phyloP scores from a whole-genome alignment of 2,797 vertebrate genomes.

The Phaenicophaeus curvirostris region DNA sequence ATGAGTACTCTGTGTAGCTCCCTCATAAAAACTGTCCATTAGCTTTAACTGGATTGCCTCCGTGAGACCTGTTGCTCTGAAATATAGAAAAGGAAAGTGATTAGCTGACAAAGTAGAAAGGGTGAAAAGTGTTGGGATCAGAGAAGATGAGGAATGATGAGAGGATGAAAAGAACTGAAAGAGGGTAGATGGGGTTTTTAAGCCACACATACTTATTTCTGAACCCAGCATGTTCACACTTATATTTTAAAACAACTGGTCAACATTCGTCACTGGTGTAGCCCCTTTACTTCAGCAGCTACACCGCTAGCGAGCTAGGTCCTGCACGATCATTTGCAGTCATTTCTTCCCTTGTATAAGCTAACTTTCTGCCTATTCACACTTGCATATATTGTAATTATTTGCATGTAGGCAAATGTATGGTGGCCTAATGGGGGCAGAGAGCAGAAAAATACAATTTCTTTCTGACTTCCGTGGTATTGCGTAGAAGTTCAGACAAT shows the following conservation, averaged over 20 bases:
- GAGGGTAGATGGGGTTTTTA: background rate
- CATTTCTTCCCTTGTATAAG: background rate
- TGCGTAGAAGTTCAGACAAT: background rate
- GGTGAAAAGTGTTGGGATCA: background rate
- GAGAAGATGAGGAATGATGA: background rate
- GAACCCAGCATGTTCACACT: background rate
- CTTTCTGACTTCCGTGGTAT: background rate
- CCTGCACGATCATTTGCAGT: background rate
- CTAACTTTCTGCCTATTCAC: background rate
- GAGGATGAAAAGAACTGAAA: background rate
- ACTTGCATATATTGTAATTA: background rate
- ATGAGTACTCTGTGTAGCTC: background rate
- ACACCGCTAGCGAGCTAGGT: background rate
- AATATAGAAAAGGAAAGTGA: background rate
- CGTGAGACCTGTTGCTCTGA: background rate
- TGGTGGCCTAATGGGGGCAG: background rate
- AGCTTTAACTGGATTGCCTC: background rate
- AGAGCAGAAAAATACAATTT: background rate
- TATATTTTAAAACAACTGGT: background rate
- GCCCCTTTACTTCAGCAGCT: background rate
- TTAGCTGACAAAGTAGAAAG: background rate
- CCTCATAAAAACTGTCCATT: background rate
- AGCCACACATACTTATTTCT: background rate
- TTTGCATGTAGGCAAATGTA: rapidly evolving
- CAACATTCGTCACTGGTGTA: background rate